A percentile compares a stretch with the other conserved stretches of the same genome.
Evolutionary conservation across 2,888 invertebrate genomes (phyloP).

Genomic region (Pristionchus entomophagus): DNA sequence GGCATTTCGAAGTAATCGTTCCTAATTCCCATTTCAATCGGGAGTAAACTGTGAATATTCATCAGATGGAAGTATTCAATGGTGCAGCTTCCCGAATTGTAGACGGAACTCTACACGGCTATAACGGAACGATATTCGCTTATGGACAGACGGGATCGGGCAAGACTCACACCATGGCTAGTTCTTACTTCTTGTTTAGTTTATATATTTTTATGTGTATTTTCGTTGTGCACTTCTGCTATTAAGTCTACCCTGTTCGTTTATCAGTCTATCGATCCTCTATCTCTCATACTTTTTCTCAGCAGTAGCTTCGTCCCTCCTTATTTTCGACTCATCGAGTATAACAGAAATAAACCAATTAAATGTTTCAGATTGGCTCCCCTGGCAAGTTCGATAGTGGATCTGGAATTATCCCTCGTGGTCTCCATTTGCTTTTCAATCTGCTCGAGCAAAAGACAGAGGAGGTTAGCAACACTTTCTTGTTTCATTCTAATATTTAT

Average conservation of each 20-base stretch:
- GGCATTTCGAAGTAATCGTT: no score
- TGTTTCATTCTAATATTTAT: neutral
- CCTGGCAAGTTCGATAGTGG: constrained; percentile 50
- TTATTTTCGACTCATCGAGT: no score
- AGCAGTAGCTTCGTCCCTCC: no score
- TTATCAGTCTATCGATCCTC: no score
- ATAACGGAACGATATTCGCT: constrained; percentile 78
- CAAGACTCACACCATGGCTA: constrained; percentile 78
- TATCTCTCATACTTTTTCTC: no score
- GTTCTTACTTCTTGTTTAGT: no score
- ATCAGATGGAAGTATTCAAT: constrained; percentile 76
- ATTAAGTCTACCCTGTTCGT: no score
- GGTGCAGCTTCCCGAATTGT: constrained; percentile 76
- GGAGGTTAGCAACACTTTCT: neutral
- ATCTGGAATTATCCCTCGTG: constrained; percentile 77
- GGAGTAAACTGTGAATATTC: constrained; percentile 38
- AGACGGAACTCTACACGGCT: constrained; percentile 77
- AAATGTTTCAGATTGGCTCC: no score
- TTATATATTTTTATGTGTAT: no score
- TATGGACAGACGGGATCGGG: constrained; percentile 78
- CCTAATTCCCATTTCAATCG: neutral
- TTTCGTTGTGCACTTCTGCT: no score
- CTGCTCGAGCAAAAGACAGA: constrained; percentile 67
- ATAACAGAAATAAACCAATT: no score
- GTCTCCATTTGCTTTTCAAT: constrained; percentile 77